A percentile compares a stretch with the other conserved stretches of the same genome.
phyloP scores from a whole-genome alignment of 2,113 vertebrate species.

The Chaetops frenatus region DNA sequence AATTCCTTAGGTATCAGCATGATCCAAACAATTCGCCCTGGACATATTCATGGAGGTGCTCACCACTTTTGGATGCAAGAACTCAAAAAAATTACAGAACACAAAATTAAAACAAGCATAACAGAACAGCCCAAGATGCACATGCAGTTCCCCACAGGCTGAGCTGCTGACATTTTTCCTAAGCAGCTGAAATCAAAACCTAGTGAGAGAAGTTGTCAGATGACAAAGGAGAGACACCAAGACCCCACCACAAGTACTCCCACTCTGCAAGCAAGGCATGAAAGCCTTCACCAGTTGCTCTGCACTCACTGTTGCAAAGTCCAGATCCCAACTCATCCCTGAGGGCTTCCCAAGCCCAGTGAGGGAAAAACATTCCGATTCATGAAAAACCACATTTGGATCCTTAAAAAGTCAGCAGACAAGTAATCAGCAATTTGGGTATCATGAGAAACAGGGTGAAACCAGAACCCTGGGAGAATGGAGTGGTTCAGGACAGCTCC shows the following conservation, averaged over 20 bases:
- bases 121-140: not conserved
- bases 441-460: not conserved
- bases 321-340: not conserved
- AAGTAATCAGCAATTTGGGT: not conserved
- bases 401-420: not conserved
- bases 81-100: not conserved
- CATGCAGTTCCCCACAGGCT: not conserved
- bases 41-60: not conserved
- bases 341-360: not conserved
- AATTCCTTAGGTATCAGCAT: not conserved
- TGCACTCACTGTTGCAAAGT: not conserved
- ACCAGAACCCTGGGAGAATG: not conserved
- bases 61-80: not conserved
- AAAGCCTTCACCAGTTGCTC: not conserved
- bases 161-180: not conserved
- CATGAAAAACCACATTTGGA: not conserved
- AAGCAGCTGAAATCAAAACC: not conserved
- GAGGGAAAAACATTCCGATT: not conserved
- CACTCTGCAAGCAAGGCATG: not conserved
- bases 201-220: not conserved
- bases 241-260: not conserved
- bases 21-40: rapidly evolving
- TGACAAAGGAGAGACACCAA: not conserved
- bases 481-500: not conserved
- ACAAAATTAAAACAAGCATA: not conserved